These are phyloP conservation scores for Cotesia congregata DNA, from an alignment of 2,888 invertebrate species.

Conservation along the genomic window DNA sequence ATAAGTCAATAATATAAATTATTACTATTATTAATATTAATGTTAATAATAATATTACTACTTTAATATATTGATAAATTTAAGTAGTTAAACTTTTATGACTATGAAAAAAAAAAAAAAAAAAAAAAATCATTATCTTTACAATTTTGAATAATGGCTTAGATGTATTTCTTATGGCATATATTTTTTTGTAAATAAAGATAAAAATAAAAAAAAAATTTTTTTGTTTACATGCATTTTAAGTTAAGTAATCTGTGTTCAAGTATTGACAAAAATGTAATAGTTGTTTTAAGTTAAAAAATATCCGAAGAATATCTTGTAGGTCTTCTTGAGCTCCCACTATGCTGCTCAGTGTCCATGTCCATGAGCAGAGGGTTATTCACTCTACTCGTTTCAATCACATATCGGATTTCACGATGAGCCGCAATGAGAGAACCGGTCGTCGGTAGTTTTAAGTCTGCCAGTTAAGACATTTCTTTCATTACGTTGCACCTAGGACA, in stretches of 20 bases:
- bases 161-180: conserved; percentile 36
- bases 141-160: conserved; percentile 12
- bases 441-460: conserved; percentile 39
- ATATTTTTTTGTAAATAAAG: conserved; percentile 53
- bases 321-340: conserved; percentile 59
- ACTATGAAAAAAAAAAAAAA: background rate
- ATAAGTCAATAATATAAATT: conserved; percentile 19
- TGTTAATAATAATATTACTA: background rate
- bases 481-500: conserved; percentile 20
- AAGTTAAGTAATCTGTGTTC: conserved; percentile 3
- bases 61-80: background rate
- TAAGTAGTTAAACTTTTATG: background rate
- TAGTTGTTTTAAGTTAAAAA: conserved; percentile 7
- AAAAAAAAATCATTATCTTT: conserved; percentile 11
- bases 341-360: conserved; percentile 24
- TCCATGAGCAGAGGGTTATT: conserved; percentile 29
- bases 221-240: conserved; percentile 33
- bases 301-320: conserved; percentile 48
- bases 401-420: conserved; percentile 55
- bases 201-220: conserved; percentile 32
- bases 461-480: conserved; percentile 20
- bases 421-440: conserved; percentile 59
- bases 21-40: background rate
- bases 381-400: conserved; percentile 52
- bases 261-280: background rate